These are phyloP conservation scores for Neoscelio sp. DNA, from an alignment of 2,888 invertebrate species.

Conservation along the genomic window DNA sequence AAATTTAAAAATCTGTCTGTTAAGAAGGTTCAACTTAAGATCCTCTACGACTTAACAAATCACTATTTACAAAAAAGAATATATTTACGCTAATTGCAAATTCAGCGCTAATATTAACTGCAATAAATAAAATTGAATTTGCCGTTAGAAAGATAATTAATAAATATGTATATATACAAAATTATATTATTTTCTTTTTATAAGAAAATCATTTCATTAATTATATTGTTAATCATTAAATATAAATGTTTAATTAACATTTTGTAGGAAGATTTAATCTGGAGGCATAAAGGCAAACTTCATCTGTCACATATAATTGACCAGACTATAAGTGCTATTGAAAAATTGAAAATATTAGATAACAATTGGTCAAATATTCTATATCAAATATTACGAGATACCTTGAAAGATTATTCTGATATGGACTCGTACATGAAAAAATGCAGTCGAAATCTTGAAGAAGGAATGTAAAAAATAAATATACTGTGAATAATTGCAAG, in stretches of 20 bases:
- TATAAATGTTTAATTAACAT: no score
- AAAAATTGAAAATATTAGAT: slow-evolving; percentile 90
- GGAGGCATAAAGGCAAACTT: slow-evolving; percentile 90
- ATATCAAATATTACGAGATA: slow-evolving; percentile 90
- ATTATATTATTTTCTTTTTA: no score
- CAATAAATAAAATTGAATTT: neutral
- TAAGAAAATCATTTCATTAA: no score
- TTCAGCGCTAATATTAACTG: no score
- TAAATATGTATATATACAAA: no score
- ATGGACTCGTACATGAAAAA: slow-evolving; percentile 91
- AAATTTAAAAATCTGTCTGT: no score
- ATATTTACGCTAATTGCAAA: no score
- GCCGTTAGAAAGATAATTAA: neutral
- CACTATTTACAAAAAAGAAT: no score
- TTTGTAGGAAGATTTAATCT: slow-evolving; percentile 88
- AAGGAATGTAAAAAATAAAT: slow-evolving; percentile 16
- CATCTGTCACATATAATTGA: slow-evolving; percentile 89
- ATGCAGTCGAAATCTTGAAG: slow-evolving; percentile 72
- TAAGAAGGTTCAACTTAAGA: no score
- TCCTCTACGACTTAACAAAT: no score
- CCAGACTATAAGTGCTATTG: slow-evolving; percentile 90
- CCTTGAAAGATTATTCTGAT: slow-evolving; percentile 91
- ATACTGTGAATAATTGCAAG: neutral
- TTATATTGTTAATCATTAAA: slow-evolving; percentile 18
- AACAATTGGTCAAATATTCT: slow-evolving; percentile 91